Base-by-base conservation (phyloP, 2,888 invertebrate genomes). In the Eumacrocentrus americanus region DNA sequence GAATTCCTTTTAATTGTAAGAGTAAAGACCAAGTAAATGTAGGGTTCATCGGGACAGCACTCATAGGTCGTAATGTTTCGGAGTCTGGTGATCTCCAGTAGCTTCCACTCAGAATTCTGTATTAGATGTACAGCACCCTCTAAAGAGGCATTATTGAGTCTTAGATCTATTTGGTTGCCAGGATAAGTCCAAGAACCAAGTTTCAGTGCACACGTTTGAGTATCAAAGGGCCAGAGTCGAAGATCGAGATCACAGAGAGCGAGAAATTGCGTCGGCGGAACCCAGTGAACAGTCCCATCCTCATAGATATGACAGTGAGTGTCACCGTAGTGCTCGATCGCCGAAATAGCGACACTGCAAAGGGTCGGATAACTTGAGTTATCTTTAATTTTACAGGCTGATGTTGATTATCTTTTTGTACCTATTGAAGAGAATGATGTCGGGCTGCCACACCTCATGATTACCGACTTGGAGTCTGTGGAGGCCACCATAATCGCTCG, bases 361-460 rank as follows among this genome's bases (percentile, higher is more conserved):
- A 16, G 23, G n/a, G n/a, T n/a, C n/a, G n/a, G n/a, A n/a, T n/a
- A n/a, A n/a, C n/a, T n/a, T n/a, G n/a, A n/a, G n/a, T n/a, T n/a
- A n/a, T n/a, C n/a, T n/a, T n/a, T n/a, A n/a, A n/a, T n/a, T n/a
- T n/a, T n/a, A n/a, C n/a, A n/a, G n/a, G n/a, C 3, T 23, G 12
- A 35, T 20, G 18, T 35, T 37, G 1, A 2, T 14, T 2, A 18
- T n/a, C 3, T 38, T 29, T 46, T 11, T 14, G 58, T 72, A 87
- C 81, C 87, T 87, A 81, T 91, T 92, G 68, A 89, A 87, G 11
- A 91, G 83, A 63, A 85, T 84, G 61, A 92, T 82, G 78, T 91
- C 92, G 2, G 92, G 93, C 77, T 86, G 86, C 91, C 93, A 94
- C 68, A 92, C 83, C 74, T 91, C 90, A 77, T 88, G 88, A 60